Base-by-base conservation (phyloP, 1,140 invertebrate species). In the Aphidius ervi region DNA sequence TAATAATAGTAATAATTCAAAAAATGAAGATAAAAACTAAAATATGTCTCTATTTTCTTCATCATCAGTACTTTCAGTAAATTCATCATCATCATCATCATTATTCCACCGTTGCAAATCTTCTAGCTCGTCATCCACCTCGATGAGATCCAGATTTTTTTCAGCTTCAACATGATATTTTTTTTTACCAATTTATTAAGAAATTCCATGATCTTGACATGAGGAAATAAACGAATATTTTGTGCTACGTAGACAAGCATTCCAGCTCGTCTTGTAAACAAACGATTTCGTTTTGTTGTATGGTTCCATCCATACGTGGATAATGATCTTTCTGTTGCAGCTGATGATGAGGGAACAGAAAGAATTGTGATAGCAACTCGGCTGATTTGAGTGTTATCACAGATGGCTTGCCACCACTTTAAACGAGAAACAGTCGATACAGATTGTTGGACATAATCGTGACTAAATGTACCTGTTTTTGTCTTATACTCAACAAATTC, bases 271-370 rank as follows among this genome's bases (percentile, higher is more conserved):
- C 46, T 43, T 5, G 16, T 46, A 6, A 60, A 58, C 5, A 59
- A 23, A 10, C 49, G 49, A 58, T 59, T 63, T 37, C 62, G 40
- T 41, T 63, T 63, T 46, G 49, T 37, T 41, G 56, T 55, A 41
- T 63, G 50, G 0, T 59, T 63, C 50, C 62, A 63, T 42, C 62
- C 62, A 39, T 59, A 46, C 5, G 62, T 63, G 20, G 52, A 55
- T 31, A 63, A 63, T 10, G 61, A 58, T 46, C 61, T 46, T 47
- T 63, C 61, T n/a, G 56, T 63, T 16, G 61, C 61, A n/a, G 61
- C 61, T 47, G 61, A 62, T 31, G 61, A 45, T 8, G 49, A 10
- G 46, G 58, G 63, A 23, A 62, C 16, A 58, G 50, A 43, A 16
- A 62, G 42, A 53, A 58, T 62, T 50, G 20, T 49, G 10, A 53